Conservation (phyloP, 2,888 invertebrate genomes). For the Diadromus collaris region DNA sequence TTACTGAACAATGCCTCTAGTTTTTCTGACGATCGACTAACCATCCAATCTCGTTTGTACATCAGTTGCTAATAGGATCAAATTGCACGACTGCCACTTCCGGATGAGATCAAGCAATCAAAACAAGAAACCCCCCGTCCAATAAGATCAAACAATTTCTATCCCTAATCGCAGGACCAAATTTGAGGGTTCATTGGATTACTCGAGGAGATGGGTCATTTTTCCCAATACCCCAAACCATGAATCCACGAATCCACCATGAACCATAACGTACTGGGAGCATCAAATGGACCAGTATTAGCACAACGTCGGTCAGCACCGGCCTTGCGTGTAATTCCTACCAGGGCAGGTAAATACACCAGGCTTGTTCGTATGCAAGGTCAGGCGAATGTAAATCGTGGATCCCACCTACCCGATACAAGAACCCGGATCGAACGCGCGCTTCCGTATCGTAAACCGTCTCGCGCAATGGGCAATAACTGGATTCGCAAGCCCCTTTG, state of each 20-base stretch:
- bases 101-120: background rate
- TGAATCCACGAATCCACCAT: too few relatives aligned
- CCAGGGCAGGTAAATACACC: background rate
- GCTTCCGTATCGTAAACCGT: constrained; percentile 8
- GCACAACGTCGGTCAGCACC: background rate
- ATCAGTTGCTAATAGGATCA: background rate
- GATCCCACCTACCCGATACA: background rate
- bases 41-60: background rate
- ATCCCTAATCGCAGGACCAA: background rate
- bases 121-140: background rate
- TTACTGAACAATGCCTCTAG: background rate
- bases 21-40: background rate
- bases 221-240: background rate
- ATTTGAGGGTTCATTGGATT: background rate
- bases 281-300: background rate
- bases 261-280: too few relatives aligned
- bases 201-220: background rate
- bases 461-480: constrained; percentile 52
- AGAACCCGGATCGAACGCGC: background rate
- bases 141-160: background rate
- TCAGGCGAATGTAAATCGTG: constrained; percentile 11
- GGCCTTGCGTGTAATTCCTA: background rate
- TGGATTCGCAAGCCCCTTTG: constrained; percentile 41
- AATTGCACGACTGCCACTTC: background rate
- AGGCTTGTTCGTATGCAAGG: background rate